Evolutionary conservation across 2,113 vertebrate species (phyloP).

Genomic region (Archilochus colubris): DNA sequence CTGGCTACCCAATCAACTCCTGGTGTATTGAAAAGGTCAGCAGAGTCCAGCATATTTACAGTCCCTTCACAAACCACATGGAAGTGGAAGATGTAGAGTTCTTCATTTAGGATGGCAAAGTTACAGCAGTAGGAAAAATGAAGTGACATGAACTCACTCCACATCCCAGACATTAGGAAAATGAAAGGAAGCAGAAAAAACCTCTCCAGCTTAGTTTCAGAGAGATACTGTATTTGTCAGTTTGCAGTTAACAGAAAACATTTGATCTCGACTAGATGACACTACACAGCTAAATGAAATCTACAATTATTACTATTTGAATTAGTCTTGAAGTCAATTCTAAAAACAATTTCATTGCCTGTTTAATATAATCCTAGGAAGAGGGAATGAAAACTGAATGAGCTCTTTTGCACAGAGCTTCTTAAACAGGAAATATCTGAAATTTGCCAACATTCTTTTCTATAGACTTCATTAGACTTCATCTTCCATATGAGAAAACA

Average conservation of each 20-base stretch:
- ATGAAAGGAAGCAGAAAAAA: constrained; percentile 3
- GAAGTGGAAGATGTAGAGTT: not conserved
- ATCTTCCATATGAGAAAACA: constrained; percentile 21
- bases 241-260: not conserved
- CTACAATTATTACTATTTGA: not conserved
- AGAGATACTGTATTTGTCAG: not conserved
- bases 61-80: not conserved
- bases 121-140: not conserved
- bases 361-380: not conserved
- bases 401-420: not conserved
- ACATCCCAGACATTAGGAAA: not conserved
- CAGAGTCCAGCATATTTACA: constrained; percentile 11
- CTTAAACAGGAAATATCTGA: constrained; percentile 43
- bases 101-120: not conserved
- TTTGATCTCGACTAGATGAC: not conserved
- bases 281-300: not conserved
- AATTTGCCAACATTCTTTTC: constrained; percentile 20
- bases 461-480: not conserved
- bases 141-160: not conserved
- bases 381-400: not conserved
- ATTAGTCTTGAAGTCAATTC: not conserved
- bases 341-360: not conserved
- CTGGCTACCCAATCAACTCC: constrained; percentile 10
- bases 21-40: constrained; percentile 50
- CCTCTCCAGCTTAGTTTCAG: not conserved